Evolutionary conservation across 2,888 invertebrate genomes (phyloP).

Genomic region (Luperina testacea): DNA sequence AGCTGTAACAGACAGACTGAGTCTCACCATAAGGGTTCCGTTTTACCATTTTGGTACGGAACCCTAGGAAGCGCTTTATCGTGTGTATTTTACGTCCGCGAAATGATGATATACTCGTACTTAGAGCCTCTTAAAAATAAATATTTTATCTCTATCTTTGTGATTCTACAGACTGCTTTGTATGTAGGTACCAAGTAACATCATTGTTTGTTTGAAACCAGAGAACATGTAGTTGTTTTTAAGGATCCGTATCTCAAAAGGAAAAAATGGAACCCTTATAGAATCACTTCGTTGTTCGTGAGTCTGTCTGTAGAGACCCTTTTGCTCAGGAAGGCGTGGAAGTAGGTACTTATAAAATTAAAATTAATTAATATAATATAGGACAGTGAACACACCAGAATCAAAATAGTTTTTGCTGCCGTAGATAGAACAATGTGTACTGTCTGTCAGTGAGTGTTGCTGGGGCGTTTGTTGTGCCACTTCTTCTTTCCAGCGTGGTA

Average conservation of each 20-base stretch:
- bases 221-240: neutral
- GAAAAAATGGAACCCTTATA: neutral
- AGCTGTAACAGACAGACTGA: no score
- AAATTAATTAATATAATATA: neutral
- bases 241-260: neutral
- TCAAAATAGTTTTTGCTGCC: neutral
- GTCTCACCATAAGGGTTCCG: no score
- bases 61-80: neutral
- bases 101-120: neutral
- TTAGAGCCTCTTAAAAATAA: neutral
- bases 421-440: neutral
- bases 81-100: slow-evolving; percentile 10
- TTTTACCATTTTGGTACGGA: no score
- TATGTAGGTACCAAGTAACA: neutral
- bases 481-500: no score
- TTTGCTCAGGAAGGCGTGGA: neutral
- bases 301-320: neutral
- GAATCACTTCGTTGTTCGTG: neutral
- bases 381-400: neutral
- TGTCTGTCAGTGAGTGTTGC: neutral
- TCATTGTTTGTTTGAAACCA: neutral
- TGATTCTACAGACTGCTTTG: neutral
- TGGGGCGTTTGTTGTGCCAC: neutral
- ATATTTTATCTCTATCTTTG: slow-evolving; percentile 13
- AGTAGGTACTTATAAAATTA: neutral